Evolutionary conservation across 2,888 invertebrate genomes (phyloP).

Genomic region (Kuschelorhynchus macadamiae): DNA sequence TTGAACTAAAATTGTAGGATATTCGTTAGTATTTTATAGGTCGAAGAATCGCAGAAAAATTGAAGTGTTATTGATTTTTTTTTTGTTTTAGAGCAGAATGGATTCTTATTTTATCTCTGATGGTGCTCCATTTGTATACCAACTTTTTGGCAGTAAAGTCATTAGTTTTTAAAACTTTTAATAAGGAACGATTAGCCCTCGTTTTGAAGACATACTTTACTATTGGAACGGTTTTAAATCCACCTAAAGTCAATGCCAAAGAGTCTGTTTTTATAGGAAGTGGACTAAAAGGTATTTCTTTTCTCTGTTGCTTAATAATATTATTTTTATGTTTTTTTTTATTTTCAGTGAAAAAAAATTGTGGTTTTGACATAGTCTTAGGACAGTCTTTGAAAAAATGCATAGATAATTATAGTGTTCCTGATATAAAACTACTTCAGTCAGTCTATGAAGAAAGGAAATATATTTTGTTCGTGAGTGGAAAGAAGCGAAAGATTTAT

Average conservation of each 20-base stretch:
- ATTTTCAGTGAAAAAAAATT: constrained; percentile 73
- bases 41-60: no score
- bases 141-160: constrained; percentile 91
- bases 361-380: constrained; percentile 75
- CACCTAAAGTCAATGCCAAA: constrained; percentile 76
- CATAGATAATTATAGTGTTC: constrained; percentile 52
- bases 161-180: constrained; percentile 85
- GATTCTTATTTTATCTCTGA: constrained; percentile 81
- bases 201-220: constrained; percentile 79
- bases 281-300: constrained; percentile 66
- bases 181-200: constrained; percentile 82
- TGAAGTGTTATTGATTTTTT: no score
- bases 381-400: constrained; percentile 71
- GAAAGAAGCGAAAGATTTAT: constrained; percentile 69
- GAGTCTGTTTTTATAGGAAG: constrained; percentile 80
- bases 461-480: constrained; percentile 73
- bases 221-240: constrained; percentile 73
- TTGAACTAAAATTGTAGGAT: no score
- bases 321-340: constrained; percentile 13
- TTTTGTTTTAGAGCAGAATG: constrained; percentile 76
- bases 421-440: constrained; percentile 67
- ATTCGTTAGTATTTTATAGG: no score
- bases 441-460: constrained; percentile 69
- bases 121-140: constrained; percentile 84
- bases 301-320: no score